phyloP scores from a whole-genome alignment of 2,888 invertebrate genomes.

The Meliscaeva auricollis region DNA sequence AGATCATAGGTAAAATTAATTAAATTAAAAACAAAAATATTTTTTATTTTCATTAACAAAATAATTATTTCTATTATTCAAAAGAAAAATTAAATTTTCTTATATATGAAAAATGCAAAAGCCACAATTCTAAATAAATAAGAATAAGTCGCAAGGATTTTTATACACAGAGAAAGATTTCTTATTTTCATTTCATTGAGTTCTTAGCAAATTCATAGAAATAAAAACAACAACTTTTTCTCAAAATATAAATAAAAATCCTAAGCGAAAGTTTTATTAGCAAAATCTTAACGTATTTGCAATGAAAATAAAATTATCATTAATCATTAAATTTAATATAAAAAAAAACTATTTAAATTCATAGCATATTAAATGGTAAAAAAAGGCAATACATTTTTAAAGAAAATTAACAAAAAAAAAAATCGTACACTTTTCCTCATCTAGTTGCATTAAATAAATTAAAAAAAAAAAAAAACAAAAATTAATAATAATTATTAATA shows the following conservation, averaged over 20 bases:
- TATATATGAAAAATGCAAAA: slow-evolving; percentile 75
- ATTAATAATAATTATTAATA: slow-evolving; percentile 65
- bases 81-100: slow-evolving; percentile 64
- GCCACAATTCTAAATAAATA: slow-evolving; percentile 79
- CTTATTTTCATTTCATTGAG: slow-evolving; percentile 39
- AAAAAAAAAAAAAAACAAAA: slow-evolving; percentile 8
- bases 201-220: background rate
- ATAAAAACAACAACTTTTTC: slow-evolving; percentile 39
- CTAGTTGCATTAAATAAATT: slow-evolving; percentile 65
- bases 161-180: slow-evolving; percentile 6
- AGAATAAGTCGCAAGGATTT: slow-evolving; percentile 72
- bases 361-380: slow-evolving; percentile 68
- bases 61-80: slow-evolving; percentile 46
- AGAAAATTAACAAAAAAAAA: slow-evolving; percentile 44
- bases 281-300: slow-evolving; percentile 63
- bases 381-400: slow-evolving; percentile 78
- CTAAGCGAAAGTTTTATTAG: slow-evolving; percentile 64
- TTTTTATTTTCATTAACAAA: slow-evolving; percentile 48
- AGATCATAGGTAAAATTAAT: slow-evolving; percentile 47
- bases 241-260: background rate
- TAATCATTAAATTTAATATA: slow-evolving; percentile 74
- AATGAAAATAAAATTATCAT: slow-evolving; percentile 62
- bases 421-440: slow-evolving; percentile 73
- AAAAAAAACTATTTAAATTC: slow-evolving; percentile 65
- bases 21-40: slow-evolving; percentile 56